A percentile compares a stretch with the other conserved stretches of the same genome.
phyloP scores from a whole-genome alignment of 2,888 invertebrate species.

The Habrosyne pyritoides region DNA sequence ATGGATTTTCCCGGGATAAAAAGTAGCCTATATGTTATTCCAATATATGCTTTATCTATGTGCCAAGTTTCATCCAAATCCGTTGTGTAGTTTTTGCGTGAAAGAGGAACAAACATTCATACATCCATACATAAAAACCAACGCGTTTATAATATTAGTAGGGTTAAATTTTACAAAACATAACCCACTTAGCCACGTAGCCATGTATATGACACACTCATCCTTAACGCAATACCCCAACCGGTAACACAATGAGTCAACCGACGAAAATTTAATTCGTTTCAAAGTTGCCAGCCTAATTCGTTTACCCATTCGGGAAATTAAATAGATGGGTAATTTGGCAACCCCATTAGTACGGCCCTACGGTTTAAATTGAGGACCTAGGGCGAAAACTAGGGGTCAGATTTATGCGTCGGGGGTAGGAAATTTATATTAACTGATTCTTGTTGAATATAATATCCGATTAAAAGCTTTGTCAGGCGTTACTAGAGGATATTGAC shows the following conservation, averaged over 20 bases:
- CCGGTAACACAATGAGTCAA: conserved; percentile 60
- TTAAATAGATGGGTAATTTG: conserved; percentile 83
- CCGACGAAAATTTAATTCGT: conserved; percentile 77
- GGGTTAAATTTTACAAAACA: no score
- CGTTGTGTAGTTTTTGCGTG: no score
- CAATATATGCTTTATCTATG: no score
- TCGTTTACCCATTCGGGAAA: conserved; percentile 81
- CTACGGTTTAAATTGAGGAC: conserved; percentile 55
- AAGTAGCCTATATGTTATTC: no score
- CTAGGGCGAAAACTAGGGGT: conserved; percentile 59
- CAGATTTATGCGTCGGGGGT: conserved; percentile 66
- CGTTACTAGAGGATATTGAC: not conserved
- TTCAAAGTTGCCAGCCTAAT: conserved; percentile 80
- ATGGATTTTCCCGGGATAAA: no score
- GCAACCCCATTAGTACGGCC: conserved; percentile 73
- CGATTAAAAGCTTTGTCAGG: conserved; percentile 16
- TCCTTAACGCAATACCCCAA: conserved; percentile 1
- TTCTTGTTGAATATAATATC: conserved; percentile 26
- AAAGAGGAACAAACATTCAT: no score
- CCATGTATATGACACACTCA: conserved; percentile 1
- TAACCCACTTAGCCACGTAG: not conserved
- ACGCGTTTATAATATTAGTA: no score
- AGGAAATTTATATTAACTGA: conserved; percentile 52
- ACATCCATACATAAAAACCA: no score
- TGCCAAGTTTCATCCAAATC: no score